Conservation (phyloP, 2,888 invertebrate species). For the Phasia obesa region DNA sequence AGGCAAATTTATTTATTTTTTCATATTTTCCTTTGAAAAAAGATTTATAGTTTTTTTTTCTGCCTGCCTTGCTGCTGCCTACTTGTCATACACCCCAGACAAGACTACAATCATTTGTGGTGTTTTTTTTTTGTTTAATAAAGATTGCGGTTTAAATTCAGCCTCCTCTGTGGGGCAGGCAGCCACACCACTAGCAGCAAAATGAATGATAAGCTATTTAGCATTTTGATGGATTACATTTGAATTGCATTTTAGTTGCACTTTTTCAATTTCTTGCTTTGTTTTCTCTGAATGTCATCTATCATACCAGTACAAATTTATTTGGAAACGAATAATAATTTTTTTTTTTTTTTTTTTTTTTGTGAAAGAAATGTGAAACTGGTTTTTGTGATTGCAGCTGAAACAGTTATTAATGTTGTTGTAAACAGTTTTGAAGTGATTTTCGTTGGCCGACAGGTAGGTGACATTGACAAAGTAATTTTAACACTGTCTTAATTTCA, state of each 20-base stretch:
- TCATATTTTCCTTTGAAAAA: not conserved
- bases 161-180: constrained; percentile 27
- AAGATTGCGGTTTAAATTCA: constrained; percentile 23
- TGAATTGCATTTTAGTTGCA: constrained; percentile 55
- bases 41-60: constrained; percentile 25
- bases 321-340: constrained; percentile 5
- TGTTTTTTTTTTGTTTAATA: too few relatives aligned
- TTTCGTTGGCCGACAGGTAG: constrained; percentile 26
- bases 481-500: constrained; percentile 57
- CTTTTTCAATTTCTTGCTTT: not conserved
- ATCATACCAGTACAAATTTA: constrained; percentile 37
- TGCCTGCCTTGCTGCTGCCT: not conserved
- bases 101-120: constrained; percentile 39
- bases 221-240: constrained; percentile 69
- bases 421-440: constrained; percentile 28
- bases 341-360: not conserved
- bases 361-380: constrained; percentile 40
- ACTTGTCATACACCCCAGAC: constrained; percentile 42
- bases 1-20: constrained; percentile 16
- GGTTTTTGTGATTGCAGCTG: constrained; percentile 16
- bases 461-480: constrained; percentile 62
- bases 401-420: constrained; percentile 46
- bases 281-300: constrained; percentile 34
- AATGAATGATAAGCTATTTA: constrained; percentile 68
- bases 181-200: constrained; percentile 51